Percentiles rank a stretch among this genome's conserved stretches.
Conservation (phyloP, 2,797 vertebrate genomes). For the Hipposideros larvatus region DNA sequence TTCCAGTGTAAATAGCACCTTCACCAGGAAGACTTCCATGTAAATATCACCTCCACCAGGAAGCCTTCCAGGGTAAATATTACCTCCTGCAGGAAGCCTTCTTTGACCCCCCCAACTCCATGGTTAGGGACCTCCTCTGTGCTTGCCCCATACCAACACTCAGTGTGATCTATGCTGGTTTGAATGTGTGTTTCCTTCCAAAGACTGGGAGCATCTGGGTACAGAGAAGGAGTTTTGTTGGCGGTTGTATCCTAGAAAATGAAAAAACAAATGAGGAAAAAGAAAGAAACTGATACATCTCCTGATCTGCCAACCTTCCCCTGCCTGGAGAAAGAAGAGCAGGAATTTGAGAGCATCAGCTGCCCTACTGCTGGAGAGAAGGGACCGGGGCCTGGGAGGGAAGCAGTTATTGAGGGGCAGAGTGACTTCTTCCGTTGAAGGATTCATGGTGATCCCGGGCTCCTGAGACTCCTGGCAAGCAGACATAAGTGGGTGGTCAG, state of each 20-base stretch:
- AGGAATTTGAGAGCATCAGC: background rate
- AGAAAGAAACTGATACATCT: background rate
- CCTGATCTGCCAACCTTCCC: background rate
- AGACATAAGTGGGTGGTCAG: background rate
- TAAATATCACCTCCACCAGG: background rate
- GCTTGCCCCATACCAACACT: no score
- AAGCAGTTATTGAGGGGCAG: fast-evolving
- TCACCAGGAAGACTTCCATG: background rate
- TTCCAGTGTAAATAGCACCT: background rate
- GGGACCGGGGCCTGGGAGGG: background rate
- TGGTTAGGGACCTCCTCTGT: background rate
- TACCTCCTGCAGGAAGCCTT: background rate
- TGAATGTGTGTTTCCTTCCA: background rate
- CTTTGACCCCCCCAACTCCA: no score
- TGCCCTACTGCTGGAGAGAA: background rate
- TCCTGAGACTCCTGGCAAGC: background rate
- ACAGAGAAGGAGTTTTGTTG: background rate
- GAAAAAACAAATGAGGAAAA: background rate
- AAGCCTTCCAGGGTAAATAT: background rate
- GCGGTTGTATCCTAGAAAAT: background rate
- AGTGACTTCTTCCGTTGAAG: background rate
- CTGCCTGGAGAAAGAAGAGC: background rate
- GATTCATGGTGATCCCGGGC: background rate
- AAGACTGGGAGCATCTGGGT: background rate
- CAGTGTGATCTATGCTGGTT: background rate